Base-by-base conservation (phyloP, 92 coral and sea anemone species). In the Micromussa lordhowensis region DNA sequence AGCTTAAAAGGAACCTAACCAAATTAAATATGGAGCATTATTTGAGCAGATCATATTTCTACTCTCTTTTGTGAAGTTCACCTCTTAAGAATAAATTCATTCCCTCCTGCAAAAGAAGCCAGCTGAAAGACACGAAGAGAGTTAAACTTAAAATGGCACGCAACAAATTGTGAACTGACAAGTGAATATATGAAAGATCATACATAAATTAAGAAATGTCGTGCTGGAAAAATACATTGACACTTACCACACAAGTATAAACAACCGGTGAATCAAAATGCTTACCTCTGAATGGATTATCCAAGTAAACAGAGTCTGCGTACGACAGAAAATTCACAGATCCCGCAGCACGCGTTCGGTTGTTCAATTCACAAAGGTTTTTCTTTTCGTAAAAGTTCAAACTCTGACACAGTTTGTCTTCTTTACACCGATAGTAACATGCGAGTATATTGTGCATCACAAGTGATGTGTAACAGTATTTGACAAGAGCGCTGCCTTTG, bases 281-380 rank as follows among this genome's bases (percentile, higher is more conserved):
- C 77, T 68, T 48, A 90, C 90, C 87, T 90, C 90, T 26, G 21
- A 70, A 54, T 15, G 93, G 93, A 61, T 90, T 90, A 14, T 90
- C 90, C 64, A 63, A 73, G 83, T 90, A 90, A 44, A 87, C 30
- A 10, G 85, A 71, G 38, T 66, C 79, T 54, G 86, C 38, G 5
- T 66, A 59, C 10, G 82, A 16, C 22, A 35, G 59, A 26, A 57
- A 57, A 49, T 78, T 76, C 29, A 53, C 19, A 0, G 75, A 58
- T 54, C 73, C 69, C 55, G 51, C 75, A 26, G 55, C 53, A 3
- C 83, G 54, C 9, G 93, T 90, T 64, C 93, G 79, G 87, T 90
- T 90, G 90, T 90, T 90, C 38, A 90, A 32, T 78, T 90, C 87
- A 87, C 93, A 90, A 32, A 69, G 57, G 28, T 86, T 82, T 18